Evolutionary conservation across 2,888 invertebrate genomes (phyloP).

Genomic region (Cantharis nigra): DNA sequence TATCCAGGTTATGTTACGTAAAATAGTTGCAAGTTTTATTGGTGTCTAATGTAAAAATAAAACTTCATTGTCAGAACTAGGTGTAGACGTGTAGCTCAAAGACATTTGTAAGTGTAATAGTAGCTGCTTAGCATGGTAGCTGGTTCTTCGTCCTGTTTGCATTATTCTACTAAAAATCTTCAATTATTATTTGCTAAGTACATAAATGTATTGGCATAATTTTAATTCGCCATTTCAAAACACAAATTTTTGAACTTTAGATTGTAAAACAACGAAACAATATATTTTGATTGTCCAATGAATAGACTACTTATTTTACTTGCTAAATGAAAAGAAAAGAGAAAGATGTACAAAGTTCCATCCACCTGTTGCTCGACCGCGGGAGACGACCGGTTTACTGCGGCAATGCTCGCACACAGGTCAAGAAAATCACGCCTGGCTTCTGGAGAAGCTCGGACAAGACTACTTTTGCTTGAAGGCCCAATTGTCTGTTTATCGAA

Average conservation of each 20-base stretch:
- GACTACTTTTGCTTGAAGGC: conserved; percentile 29
- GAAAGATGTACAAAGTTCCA: conserved; percentile 26
- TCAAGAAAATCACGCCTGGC: conserved; percentile 46
- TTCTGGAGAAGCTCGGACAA: conserved; percentile 38
- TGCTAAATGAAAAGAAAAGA: conserved; percentile 6
- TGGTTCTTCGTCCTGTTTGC: neutral
- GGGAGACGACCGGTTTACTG: conserved; percentile 41
- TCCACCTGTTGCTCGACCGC: conserved; percentile 46
- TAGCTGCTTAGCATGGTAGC: neutral
- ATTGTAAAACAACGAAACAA: neutral
- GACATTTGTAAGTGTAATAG: neutral
- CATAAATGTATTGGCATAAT: neutral
- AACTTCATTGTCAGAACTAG: neutral
- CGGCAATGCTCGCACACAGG: conserved; percentile 35
- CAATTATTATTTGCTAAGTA: neutral
- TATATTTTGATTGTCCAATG: neutral
- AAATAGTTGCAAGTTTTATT: neutral
- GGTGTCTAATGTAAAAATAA: neutral
- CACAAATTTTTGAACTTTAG: neutral
- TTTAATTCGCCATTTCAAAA: neutral
- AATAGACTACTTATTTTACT: neutral
- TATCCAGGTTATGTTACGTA: neutral
- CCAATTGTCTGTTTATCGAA: conserved; percentile 2
- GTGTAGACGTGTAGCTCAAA: neutral
- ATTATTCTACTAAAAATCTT: neutral